Base-by-base conservation (phyloP, 2,113 vertebrate species). In the Megaleporinus macrocephalus region DNA sequence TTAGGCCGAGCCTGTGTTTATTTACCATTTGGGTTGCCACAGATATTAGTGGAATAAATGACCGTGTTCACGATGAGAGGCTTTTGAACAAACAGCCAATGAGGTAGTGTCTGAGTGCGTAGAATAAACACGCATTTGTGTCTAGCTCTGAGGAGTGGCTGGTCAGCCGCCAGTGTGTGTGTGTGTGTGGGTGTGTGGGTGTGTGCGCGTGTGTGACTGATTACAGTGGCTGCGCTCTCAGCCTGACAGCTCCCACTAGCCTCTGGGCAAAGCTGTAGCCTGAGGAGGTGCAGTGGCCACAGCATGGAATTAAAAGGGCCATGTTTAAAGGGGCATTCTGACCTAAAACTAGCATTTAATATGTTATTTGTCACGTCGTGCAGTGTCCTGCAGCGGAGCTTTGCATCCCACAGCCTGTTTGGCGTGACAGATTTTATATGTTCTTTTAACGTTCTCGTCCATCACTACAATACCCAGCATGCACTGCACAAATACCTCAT, bases 111-210 rank as follows among this genome's bases (percentile, higher is more conserved):
- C 92, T 94, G 87, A 89, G 86, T 68, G 82, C 73, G 62, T 78
- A 87, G 86, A 85, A 80, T 87, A 94, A 93, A 94, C 91, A 93
- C 88, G 90, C 92, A 84, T 88, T 88, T 89, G 83, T 75, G 81
- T 73, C 15, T 65, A 83, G 76, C 76, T 91, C 76, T 62, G 85
- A 87, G 86, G 90, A 90, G 81, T 87, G 84, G 83, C 78, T 88
- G 88, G 90, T 84, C 84, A 86, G 66, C 82, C 83, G 90, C 83
- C 89, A 90, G 83, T 81, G 83, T 72, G 75, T 68, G 49, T 47
- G 51, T 66, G 57, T 69, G 71, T 71, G 59, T 65, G 66, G 51
- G 78, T 77, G 59, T 74, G 73, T 73, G 49, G 66, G 59, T 65
- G 41, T 69, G 62, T 71, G 66, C 47, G 66, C 49, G 78, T 81